phyloP scores from a whole-genome alignment of 2,797 vertebrate species.

The Hydrophis major region DNA sequence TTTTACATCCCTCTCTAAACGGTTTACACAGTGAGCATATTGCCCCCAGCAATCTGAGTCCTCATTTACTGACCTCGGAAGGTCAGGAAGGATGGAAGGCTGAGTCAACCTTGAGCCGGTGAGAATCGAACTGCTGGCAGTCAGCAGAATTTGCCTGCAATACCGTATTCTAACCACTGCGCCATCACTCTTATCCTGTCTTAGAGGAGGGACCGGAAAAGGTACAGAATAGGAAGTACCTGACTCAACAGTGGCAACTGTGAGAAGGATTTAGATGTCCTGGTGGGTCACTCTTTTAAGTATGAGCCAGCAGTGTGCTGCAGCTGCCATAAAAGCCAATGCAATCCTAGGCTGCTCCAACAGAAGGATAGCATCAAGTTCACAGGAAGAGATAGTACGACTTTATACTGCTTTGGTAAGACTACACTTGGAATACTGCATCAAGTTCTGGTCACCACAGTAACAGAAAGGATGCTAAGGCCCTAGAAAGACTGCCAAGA shows the following conservation, averaged over 20 bases:
- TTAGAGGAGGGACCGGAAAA: too few species aligned
- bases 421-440: background rate
- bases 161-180: background rate
- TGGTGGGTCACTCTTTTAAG: too few species aligned
- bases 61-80: background rate
- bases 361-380: background rate
- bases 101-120: background rate
- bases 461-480: background rate
- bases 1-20: background rate
- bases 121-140: background rate
- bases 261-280: too few species aligned
- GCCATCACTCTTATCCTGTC: background rate
- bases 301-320: too few species aligned
- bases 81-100: background rate
- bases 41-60: background rate
- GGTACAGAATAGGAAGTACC: too few species aligned
- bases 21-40: background rate
- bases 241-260: too few species aligned
- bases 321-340: too few species aligned
- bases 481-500: background rate
- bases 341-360: too few species aligned
- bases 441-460: background rate
- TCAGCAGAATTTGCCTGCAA: background rate
- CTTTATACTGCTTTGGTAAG: background rate
- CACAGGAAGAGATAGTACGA: background rate